Conservation (phyloP, 2,888 invertebrate genomes). For the Meloe dianella region DNA sequence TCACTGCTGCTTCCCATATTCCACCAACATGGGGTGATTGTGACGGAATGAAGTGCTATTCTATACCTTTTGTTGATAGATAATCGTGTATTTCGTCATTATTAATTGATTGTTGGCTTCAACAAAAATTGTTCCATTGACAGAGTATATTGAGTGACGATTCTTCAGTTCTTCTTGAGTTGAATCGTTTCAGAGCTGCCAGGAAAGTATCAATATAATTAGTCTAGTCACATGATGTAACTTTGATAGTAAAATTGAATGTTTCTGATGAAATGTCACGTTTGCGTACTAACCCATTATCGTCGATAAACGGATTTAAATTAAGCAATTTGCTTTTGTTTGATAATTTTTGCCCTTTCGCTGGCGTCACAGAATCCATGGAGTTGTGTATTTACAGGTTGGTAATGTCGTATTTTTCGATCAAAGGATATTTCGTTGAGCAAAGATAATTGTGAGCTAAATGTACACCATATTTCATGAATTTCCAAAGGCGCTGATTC, state of each 20-base stretch:
- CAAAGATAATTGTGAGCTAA: not conserved
- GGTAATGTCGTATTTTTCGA: not conserved
- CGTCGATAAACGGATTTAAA: slow-evolving; percentile 30
- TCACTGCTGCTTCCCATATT: slow-evolving; percentile 51
- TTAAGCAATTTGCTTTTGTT: slow-evolving; percentile 19
- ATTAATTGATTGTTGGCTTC: not conserved
- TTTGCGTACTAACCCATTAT: slow-evolving; percentile 16
- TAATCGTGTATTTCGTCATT: not conserved
- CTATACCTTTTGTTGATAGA: slow-evolving; percentile 18
- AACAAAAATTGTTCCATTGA: not conserved
- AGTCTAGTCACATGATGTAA: slow-evolving; percentile 28
- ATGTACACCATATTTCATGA: not conserved
- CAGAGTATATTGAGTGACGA: not conserved
- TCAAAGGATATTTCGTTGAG: not conserved
- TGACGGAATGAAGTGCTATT: slow-evolving; percentile 48
- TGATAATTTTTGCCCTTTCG: not conserved
- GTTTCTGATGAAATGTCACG: slow-evolving; percentile 21
- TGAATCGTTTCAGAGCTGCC: not conserved
- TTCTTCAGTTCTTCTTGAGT: not conserved
- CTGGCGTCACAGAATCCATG: slow-evolving; percentile 22
- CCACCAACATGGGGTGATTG: slow-evolving; percentile 48
- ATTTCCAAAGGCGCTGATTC: slow-evolving; percentile 20
- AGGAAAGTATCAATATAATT: slow-evolving; percentile 19
- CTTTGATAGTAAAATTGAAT: slow-evolving; percentile 31
- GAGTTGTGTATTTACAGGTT: not conserved